Percentiles rank a stretch among this genome's conserved stretches.
Conservation (phyloP, 2,888 invertebrate genomes). For the Drosophila monieri region DNA sequence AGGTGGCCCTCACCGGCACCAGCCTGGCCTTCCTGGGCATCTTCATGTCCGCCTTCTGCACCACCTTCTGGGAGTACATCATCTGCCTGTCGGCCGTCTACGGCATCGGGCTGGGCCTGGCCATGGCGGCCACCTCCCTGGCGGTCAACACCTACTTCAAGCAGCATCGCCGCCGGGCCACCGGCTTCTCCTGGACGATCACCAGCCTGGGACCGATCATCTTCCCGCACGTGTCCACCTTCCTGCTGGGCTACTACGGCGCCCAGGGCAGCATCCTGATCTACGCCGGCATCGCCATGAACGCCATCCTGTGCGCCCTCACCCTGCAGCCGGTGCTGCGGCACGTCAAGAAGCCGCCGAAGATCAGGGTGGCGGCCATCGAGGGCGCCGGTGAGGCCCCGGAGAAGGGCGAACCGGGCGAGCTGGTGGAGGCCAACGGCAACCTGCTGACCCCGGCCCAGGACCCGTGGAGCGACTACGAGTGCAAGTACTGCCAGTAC, state of each 20-base stretch:
- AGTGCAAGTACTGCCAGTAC: slow-evolving; percentile 80
- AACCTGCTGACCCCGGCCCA: slow-evolving; percentile 51
- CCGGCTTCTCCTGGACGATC: slow-evolving; percentile 89
- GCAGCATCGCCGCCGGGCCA: slow-evolving; percentile 88
- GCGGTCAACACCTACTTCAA: slow-evolving; percentile 91
- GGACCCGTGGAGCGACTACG: slow-evolving; percentile 68
- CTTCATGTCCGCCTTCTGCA: slow-evolving; percentile 86
- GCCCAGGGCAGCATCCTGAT: slow-evolving; percentile 89
- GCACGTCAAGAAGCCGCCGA: slow-evolving; percentile 86
- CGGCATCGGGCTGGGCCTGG: slow-evolving; percentile 87
- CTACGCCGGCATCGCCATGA: slow-evolving; percentile 87
- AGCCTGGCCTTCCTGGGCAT: slow-evolving; percentile 86
- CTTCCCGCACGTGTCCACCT: slow-evolving; percentile 89
- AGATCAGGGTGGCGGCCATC: slow-evolving; percentile 15
- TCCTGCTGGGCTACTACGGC: slow-evolving; percentile 86
- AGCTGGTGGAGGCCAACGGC: slow-evolving; percentile 61
- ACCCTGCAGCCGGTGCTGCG: slow-evolving; percentile 90
- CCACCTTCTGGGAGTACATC: slow-evolving; percentile 87
- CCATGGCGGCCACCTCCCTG: slow-evolving; percentile 88
- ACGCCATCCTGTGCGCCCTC: slow-evolving; percentile 87
- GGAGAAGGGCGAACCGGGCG: not conserved
- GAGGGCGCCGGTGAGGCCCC: not conserved
- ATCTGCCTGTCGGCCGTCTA: slow-evolving; percentile 88
- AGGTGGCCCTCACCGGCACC: slow-evolving; percentile 88
- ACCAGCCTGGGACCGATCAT: slow-evolving; percentile 90